Evolutionary conservation across 2,113 vertebrate species (phyloP).

Genomic region (Python bivittatus): DNA sequence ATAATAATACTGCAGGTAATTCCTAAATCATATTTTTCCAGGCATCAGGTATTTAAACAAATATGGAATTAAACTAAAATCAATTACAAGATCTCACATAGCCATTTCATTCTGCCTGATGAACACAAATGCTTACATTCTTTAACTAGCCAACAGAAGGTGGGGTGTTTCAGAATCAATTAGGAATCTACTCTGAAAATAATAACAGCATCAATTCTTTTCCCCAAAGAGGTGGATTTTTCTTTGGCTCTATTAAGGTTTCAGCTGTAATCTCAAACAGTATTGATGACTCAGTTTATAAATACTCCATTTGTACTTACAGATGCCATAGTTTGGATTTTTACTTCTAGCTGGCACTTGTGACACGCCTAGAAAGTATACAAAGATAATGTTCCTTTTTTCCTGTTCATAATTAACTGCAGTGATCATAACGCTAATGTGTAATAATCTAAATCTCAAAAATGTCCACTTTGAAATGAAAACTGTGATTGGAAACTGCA

Average conservation of each 20-base stretch:
- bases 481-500: background rate
- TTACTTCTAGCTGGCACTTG: conserved; percentile 47
- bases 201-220: background rate
- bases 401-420: background rate
- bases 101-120: background rate
- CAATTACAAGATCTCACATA: background rate
- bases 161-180: background rate
- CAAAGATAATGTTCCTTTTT: background rate
- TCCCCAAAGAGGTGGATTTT: background rate
- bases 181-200: background rate
- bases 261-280: background rate
- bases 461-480: background rate
- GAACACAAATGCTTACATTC: background rate
- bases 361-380: background rate
- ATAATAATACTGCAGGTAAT: background rate
- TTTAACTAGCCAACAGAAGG: background rate
- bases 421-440: background rate
- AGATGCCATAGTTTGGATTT: background rate
- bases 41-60: background rate
- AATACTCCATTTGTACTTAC: background rate
- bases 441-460: background rate
- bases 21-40: background rate
- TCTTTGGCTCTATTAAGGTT: background rate
- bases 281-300: background rate
- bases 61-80: background rate